Conservation (phyloP, 2,113 vertebrate species). For the Malurus melanocephalus region DNA sequence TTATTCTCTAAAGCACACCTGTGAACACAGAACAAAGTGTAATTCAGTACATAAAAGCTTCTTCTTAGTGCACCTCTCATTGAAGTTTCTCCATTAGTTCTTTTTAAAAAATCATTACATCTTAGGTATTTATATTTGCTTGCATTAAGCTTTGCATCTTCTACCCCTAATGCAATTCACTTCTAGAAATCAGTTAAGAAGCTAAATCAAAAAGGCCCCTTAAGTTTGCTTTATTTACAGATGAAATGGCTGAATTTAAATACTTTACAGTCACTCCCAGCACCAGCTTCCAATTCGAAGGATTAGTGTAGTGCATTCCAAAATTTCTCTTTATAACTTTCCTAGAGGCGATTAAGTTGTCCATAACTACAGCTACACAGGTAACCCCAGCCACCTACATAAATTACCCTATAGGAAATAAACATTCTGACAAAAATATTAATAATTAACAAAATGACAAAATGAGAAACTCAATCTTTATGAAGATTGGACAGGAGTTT, state of each 20-base stretch:
- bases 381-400: background rate
- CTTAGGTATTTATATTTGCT: constrained; percentile 43
- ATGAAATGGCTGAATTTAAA: constrained; percentile 45
- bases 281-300: constrained; percentile 46
- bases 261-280: constrained; percentile 63
- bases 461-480: background rate
- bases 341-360: constrained; percentile 1
- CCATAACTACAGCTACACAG: background rate
- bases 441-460: background rate
- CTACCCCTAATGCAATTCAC: constrained; percentile 50
- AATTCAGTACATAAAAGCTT: constrained; percentile 47
- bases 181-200: constrained; percentile 58
- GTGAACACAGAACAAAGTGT: constrained; percentile 41
- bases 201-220: constrained; percentile 35
- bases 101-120: constrained; percentile 50
- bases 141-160: constrained; percentile 40
- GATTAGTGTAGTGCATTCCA: constrained; percentile 61
- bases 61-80: constrained; percentile 40
- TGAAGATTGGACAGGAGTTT: background rate
- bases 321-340: constrained; percentile 32
- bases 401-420: background rate
- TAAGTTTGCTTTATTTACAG: constrained; percentile 63
- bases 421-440: background rate
- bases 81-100: constrained; percentile 29
- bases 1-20: constrained; percentile 53